Base-by-base conservation (phyloP, 2,113 vertebrate genomes). In the Tricholaema leucomelas region DNA sequence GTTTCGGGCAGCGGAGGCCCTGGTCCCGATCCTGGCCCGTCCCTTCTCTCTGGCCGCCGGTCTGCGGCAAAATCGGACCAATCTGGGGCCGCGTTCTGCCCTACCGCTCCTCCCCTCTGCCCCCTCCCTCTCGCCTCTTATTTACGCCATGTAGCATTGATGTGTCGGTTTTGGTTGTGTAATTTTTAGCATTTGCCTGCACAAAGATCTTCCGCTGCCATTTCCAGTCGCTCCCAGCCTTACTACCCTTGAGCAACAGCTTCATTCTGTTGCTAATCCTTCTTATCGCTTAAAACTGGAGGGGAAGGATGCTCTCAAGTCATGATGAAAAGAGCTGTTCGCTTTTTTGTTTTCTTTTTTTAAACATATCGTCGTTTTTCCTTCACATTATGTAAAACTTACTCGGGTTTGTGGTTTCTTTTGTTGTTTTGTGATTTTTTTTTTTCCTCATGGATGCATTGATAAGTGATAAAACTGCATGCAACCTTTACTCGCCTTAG, bases 31-130 rank as follows among this genome's bases (percentile, higher is more conserved):
- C 63, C 63, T 16, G 17, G 4, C 27, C 21, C 5, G 24, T 25
- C 27, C 27, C 40, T 15, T 20, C 20, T 15, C 9, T 12, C 16
- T 35, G 40, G 23, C 76, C n/a, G 28, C 27, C 31, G 65, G 42
- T 78, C 88, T 95, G 94, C 94, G 91, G 88, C 91, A 95, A 94
- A 95, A 89, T 93, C 66, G 28, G 27, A 14, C 92, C 92, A 93
- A 93, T 55, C 54, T 28, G 54, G 15, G 54, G 54, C 54, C 54
- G 54, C 54, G 16, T 30, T 55, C 54, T 8, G 24, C 18, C 5
- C 21, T 16, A 0, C 42, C 33, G 30, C 64, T 44, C 76, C 33
- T 6, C 69, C 77, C 67, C 30, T 17, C 6, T 14, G 21, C 15
- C 10, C 6, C 0, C 6, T 15, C 15, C 12, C 3, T 2, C 7